Percentiles rank a stretch among this genome's conserved stretches.
Conservation (phyloP, 2,797 vertebrate species). For the Myotis findleyi region DNA sequence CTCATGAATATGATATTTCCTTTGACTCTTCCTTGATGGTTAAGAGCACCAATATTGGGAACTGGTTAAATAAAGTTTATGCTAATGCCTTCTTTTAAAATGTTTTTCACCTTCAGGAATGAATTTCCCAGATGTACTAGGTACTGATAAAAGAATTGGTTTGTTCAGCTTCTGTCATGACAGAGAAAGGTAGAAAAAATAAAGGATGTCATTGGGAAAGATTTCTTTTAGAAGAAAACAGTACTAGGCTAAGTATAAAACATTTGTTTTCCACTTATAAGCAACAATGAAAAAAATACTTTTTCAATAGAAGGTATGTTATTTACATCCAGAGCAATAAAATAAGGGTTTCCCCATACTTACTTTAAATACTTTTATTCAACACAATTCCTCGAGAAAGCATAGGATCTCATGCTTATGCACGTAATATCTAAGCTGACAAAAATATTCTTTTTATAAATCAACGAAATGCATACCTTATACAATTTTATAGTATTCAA, state of each 20-base stretch:
- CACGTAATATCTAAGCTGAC: neutral
- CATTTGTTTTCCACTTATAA: neutral
- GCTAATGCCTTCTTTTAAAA: neutral
- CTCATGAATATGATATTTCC: neutral
- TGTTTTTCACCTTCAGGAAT: neutral
- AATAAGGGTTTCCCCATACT: neutral
- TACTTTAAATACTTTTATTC: neutral
- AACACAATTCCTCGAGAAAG: neutral
- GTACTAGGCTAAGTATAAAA: neutral
- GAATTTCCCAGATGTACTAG: neutral
- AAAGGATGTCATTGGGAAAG: neutral
- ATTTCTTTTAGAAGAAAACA: neutral
- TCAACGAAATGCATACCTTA: neutral
- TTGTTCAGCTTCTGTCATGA: neutral
- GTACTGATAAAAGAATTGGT: neutral
- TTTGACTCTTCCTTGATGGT: constrained; percentile 34
- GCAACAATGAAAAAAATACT: neutral
- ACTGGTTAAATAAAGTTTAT: neutral
- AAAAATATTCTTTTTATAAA: neutral
- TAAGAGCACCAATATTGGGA: neutral
- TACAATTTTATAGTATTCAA: neutral
- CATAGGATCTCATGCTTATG: neutral
- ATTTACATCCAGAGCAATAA: neutral
- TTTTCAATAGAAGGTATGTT: neutral
- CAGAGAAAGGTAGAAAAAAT: neutral